Percentiles rank a stretch among this genome's conserved stretches.
Conservation (phyloP, 2,113 vertebrate genomes). For the Agelaius phoeniceus region DNA sequence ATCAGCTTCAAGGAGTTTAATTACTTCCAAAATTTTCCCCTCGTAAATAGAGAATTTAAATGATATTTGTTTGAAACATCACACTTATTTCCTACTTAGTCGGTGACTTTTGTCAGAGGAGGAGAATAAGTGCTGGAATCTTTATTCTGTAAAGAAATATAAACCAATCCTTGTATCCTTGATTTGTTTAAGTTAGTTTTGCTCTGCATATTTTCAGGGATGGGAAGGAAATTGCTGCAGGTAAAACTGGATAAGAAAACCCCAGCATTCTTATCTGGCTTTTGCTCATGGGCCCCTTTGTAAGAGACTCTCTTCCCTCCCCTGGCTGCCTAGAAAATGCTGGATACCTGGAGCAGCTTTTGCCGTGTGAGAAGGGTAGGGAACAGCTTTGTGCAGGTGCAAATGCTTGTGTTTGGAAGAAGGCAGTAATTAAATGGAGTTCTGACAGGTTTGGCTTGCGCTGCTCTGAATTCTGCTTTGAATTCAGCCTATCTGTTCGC, state of each 20-base stretch:
- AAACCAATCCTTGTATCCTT: background rate
- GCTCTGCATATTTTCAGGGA: background rate
- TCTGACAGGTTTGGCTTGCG: background rate
- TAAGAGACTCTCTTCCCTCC: background rate
- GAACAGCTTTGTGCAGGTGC: background rate
- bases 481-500: background rate
- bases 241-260: background rate
- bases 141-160: background rate
- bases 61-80: background rate
- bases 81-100: background rate
- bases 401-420: background rate
- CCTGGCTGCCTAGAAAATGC: background rate
- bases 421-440: background rate
- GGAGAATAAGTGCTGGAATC: background rate
- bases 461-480: background rate
- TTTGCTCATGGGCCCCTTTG: background rate
- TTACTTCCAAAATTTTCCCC: background rate
- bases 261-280: background rate
- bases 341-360: background rate
- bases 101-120: background rate
- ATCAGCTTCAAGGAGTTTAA: background rate
- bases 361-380: background rate
- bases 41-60: background rate
- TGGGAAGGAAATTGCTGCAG: background rate
- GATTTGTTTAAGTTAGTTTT: background rate